Conservation (phyloP, 2,113 vertebrate genomes). For the Burhinus bistriatus region DNA sequence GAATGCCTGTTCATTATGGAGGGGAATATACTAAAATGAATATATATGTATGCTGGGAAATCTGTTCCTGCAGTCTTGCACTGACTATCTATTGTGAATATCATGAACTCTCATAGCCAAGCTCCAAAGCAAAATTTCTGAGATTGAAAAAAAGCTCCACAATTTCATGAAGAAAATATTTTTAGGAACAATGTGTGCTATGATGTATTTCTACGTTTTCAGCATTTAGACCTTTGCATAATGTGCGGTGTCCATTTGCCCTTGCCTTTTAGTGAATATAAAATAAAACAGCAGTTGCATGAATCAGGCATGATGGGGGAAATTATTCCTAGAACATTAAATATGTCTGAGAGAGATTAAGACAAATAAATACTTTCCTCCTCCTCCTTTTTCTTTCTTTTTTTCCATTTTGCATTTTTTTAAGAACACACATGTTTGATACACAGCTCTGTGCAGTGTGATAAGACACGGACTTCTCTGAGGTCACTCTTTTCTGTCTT, state of each 20-base stretch:
- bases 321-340: slow-evolving; percentile 21
- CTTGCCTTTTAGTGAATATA: background rate
- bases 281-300: background rate
- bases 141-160: background rate
- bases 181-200: background rate
- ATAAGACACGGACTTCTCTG: slow-evolving; percentile 1
- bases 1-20: background rate
- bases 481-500: slow-evolving; percentile 24
- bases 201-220: background rate
- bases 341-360: slow-evolving; percentile 50
- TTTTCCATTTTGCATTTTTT: background rate
- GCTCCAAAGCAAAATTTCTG: background rate
- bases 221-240: slow-evolving; percentile 4
- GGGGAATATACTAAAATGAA: background rate
- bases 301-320: background rate
- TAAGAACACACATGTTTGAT: slow-evolving; percentile 31
- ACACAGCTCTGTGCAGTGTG: slow-evolving; percentile 23
- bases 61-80: background rate
- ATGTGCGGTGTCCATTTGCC: background rate
- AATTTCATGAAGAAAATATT: background rate
- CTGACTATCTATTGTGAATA: background rate
- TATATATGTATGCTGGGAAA: background rate
- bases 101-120: background rate
- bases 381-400: background rate
- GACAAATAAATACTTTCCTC: slow-evolving; percentile 51